Base-by-base conservation (phyloP, 1,140 invertebrate genomes). In the Trichonephila clavipes region DNA sequence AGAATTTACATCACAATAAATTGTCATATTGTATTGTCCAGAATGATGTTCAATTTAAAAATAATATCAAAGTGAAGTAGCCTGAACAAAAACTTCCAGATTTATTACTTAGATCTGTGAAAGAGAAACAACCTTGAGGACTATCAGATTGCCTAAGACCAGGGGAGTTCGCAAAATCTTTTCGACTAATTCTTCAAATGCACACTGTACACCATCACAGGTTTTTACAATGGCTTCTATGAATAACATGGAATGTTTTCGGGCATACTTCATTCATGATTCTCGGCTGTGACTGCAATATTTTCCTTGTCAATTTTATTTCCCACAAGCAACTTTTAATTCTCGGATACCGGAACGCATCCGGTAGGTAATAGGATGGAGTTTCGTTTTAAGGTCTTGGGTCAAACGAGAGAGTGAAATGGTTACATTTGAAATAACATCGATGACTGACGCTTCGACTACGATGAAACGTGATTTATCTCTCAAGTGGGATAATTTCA, bases 181-280 rank as follows among this genome's bases (percentile, higher is more conserved):
- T 40, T 40, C 34, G 2, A 40, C 34, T 40, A 40, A 40, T 40
- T 40, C 34, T 40, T 40, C 34, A 40, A 40, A 40, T 40, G 34
- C 4, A 40, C 34, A 40, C 34, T 40, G 34, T 40, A 40, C 34
- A 77, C 98, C 98, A 96, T 99, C 98, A 95, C 97, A 98, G 61
- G 98, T 99, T 96, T 99, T 99, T 1, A 99, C 99, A 96, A 98
- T 99, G 61, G 99, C 98, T 96, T 99, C 99, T 94, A 99, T 99
- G 95, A 99, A 99, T 21, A 99, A 96, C 95, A 99, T 99, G 94
- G 98, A 97, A 96, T 99, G 98, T 95, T 98, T 98, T 95, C 98
- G 97, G 2, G 99, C 99, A 97, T 99, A 99, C 4, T 40, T 40
- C 34, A 40, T 40, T 40, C 34, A 1, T 40, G 1, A 1, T 40